Conservation (phyloP, 1,140 invertebrate species). For the Papilio machaon region DNA sequence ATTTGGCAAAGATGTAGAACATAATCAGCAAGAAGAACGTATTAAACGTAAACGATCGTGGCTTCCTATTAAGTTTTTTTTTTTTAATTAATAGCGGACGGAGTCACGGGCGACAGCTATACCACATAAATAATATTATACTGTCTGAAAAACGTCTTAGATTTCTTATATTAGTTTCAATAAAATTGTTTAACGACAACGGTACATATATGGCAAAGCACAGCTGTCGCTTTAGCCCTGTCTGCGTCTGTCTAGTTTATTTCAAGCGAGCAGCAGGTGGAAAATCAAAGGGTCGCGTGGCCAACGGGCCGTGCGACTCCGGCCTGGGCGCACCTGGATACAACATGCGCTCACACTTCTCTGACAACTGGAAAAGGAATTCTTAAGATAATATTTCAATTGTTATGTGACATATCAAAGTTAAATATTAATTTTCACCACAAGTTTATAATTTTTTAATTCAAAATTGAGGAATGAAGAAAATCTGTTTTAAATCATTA, state of each 20-base stretch:
- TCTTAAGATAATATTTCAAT: not conserved
- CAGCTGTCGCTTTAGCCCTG: conserved; percentile 19
- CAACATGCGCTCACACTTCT: not conserved
- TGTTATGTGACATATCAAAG: not conserved
- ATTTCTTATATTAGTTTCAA: not conserved
- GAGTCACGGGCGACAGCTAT: too few relatives aligned
- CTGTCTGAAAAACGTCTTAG: too few relatives aligned
- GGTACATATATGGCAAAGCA: not conserved
- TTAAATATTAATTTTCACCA: too few relatives aligned
- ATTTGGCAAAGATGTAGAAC: too few relatives aligned
- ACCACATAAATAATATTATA: too few relatives aligned
- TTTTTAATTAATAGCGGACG: too few relatives aligned
- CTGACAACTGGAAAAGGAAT: conserved; percentile 4
- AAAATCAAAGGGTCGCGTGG: conserved; percentile 46
- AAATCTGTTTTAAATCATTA: too few relatives aligned
- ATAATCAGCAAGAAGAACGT: too few relatives aligned
- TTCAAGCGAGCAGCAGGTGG: conserved; percentile 46
- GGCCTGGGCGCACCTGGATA: conserved; percentile 29
- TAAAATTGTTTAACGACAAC: conserved; percentile 9
- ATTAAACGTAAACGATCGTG: too few relatives aligned
- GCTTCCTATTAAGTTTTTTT: too few relatives aligned
- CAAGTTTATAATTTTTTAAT: too few relatives aligned
- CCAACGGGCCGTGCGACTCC: conserved; percentile 29
- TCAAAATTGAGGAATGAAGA: too few relatives aligned
- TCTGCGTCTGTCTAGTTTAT: conserved; percentile 43